Conservation (phyloP, 2,113 vertebrate genomes). For the Loxodonta africana region DNA sequence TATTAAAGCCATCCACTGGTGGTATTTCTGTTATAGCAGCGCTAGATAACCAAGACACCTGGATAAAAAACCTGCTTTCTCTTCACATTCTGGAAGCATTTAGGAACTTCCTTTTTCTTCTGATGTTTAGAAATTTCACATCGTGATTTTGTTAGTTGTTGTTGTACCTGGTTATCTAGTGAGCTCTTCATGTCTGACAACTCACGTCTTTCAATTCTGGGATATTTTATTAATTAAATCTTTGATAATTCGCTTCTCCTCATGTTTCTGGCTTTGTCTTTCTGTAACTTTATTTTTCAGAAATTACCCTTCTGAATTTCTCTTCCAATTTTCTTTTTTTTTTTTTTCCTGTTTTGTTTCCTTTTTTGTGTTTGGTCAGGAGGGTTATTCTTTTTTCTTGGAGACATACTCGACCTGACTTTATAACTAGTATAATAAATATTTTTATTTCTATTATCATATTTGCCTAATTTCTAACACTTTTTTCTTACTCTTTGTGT, state of each 20-base stretch:
- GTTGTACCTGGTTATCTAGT: neutral
- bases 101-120: neutral
- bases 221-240: conserved; percentile 26
- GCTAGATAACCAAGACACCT: no score
- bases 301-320: neutral
- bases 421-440: neutral
- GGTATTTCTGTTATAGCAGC: no score
- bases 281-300: neutral
- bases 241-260: neutral
- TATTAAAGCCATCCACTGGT: no score
- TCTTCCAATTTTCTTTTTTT: neutral
- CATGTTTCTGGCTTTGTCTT: neutral
- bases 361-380: no score
- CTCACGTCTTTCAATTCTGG: neutral
- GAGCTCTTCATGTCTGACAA: neutral
- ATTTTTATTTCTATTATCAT: neutral
- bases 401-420: neutral
- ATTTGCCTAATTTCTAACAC: neutral
- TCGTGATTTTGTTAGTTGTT: neutral
- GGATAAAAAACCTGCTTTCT: neutral
- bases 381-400: neutral
- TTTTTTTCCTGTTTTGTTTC: neutral
- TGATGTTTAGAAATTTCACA: neutral
- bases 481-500: neutral
- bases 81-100: neutral